A percentile compares a stretch with the other conserved stretches of the same genome.
Conservation (phyloP, 1,140 invertebrate species). For the Bradynema listronoti region DNA sequence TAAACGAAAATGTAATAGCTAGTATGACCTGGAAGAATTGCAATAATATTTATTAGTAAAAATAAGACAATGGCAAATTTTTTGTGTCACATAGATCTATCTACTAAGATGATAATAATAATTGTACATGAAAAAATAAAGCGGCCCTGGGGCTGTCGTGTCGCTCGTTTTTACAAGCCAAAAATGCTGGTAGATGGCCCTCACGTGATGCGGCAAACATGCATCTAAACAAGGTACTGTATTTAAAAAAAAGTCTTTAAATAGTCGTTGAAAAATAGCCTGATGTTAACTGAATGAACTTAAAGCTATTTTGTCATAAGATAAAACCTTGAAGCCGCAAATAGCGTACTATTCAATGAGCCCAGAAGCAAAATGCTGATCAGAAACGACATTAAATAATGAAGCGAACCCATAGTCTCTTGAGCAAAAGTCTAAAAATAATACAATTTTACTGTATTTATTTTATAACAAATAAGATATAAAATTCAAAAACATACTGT, state of each 20-base stretch:
- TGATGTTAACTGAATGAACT: no score
- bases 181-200: constrained; percentile 44
- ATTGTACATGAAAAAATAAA: constrained; percentile 29
- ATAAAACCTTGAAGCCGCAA: no score
- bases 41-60: no score
- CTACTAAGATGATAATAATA: not conserved
- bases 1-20: constrained; percentile 36
- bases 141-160: constrained; percentile 36
- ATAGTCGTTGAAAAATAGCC: no score
- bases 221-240: no score
- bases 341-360: constrained; percentile 51
- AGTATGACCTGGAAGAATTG: constrained; percentile 16
- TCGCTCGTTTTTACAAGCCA: constrained; percentile 34
- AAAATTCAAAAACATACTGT: constrained; percentile 24
- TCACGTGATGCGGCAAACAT: constrained; percentile 46
- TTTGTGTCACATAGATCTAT: no score
- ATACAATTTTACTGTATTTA: no score
- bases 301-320: no score
- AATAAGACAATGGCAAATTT: no score
- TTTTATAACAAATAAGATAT: not conserved
- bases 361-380: constrained; percentile 49
- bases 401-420: constrained; percentile 40
- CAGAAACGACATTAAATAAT: constrained; percentile 49
- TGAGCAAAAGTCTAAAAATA: constrained; percentile 44
- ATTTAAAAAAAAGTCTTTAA: no score